Conservation (phyloP, 2,113 vertebrate species). For the Equus quagga region DNA sequence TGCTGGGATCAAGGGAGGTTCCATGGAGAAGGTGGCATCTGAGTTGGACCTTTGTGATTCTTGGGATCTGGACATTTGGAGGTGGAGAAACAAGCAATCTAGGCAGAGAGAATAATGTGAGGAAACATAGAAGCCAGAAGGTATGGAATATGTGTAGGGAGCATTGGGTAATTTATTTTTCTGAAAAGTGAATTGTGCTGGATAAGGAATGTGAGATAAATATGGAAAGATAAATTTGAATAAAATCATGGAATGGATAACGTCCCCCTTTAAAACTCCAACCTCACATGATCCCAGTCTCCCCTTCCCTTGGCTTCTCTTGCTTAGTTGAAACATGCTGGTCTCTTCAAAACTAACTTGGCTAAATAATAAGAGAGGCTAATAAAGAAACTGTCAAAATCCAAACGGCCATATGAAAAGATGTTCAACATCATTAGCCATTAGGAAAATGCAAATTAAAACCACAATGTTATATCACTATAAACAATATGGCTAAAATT, state of each 20-base stretch:
- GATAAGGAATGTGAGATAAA: neutral
- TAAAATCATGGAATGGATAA: neutral
- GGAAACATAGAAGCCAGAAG: neutral
- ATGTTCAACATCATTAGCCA: neutral
- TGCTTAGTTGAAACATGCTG: neutral
- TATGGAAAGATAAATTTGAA: neutral
- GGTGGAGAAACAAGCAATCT: neutral
- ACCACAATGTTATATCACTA: neutral
- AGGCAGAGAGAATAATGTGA: neutral
- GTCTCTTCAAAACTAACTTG: constrained; percentile 49
- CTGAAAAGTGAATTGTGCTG: neutral
- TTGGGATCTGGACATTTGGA: neutral
- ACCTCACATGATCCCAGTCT: neutral
- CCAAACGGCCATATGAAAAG: constrained; percentile 1
- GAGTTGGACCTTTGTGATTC: neutral
- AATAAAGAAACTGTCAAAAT: constrained; percentile 29
- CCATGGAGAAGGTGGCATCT: neutral
- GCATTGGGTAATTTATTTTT: neutral
- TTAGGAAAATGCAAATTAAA: constrained; percentile 43
- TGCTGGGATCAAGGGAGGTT: neutral
- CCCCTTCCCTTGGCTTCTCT: neutral
- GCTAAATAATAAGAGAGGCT: neutral
- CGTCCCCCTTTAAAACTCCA: constrained; percentile 1
- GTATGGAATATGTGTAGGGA: neutral
- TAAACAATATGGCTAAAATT: neutral